Conservation (phyloP, 2,888 invertebrate species). For the Drepanosiphum platanoidis region DNA sequence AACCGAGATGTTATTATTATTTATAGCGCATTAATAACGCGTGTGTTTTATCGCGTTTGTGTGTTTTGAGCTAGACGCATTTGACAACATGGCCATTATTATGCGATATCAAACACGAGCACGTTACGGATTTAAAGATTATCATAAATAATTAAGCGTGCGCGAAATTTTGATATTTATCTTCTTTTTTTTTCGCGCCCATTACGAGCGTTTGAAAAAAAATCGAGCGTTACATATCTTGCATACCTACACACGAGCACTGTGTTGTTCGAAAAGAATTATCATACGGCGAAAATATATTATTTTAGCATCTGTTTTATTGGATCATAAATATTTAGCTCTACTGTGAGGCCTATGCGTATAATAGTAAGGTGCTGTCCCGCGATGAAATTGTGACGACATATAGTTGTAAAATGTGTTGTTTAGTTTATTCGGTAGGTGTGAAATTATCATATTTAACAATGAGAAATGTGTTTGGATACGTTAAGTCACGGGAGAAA, state of each 20-base stretch:
- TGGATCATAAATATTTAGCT: not conserved
- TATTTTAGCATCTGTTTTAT: not conserved
- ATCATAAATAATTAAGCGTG: conserved; percentile 2
- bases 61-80: conserved; percentile 2
- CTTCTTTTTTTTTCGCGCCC: not conserved
- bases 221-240: not conserved
- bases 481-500: not conserved
- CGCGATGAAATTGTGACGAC: not conserved
- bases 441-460: conserved; percentile 51
- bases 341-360: too few relatives aligned
- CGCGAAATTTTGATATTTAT: not conserved
- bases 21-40: not conserved
- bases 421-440: conserved; percentile 27
- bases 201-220: not conserved
- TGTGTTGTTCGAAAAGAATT: not conserved
- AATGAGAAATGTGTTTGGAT: conserved; percentile 33
- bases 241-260: not conserved
- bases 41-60: not conserved
- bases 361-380: not conserved
- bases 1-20: not conserved
- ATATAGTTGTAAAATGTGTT: not conserved
- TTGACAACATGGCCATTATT: conserved; percentile 21
- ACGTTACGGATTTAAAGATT: conserved; percentile 25
- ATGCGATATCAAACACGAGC: not conserved
- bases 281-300: not conserved